Percentiles rank a stretch among this genome's conserved stretches.
Evolutionary conservation across 2,113 vertebrate species (phyloP).

Genomic region (Mohoua ochrocephala): DNA sequence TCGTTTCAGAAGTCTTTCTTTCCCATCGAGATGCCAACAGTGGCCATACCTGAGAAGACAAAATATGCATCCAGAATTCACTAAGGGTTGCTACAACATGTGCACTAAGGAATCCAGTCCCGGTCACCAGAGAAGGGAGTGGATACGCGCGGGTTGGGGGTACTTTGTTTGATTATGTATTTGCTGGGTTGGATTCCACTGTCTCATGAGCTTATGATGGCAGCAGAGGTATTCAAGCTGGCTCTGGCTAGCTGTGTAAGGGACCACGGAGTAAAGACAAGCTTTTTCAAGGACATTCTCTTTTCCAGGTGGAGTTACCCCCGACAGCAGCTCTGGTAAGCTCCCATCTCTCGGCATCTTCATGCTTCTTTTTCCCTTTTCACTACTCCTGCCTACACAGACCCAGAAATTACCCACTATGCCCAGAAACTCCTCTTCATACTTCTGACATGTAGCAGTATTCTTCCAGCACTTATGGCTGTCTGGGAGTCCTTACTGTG

Average conservation of each 20-base stretch:
- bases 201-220: background rate
- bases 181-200: background rate
- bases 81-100: background rate
- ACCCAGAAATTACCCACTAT: background rate
- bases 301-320: conserved; percentile 21
- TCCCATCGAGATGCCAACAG: background rate
- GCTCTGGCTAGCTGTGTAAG: background rate
- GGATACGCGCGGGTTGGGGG: rapidly evolving
- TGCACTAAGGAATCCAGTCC: background rate
- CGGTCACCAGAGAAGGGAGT: background rate
- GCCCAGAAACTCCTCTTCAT: background rate
- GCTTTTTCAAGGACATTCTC: background rate
- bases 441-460: background rate
- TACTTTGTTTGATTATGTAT: background rate
- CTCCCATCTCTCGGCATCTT: background rate
- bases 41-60: background rate
- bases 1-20: background rate
- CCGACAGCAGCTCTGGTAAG: conserved; percentile 1
- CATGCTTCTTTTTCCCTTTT: background rate
- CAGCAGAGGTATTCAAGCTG: background rate
- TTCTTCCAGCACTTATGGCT: background rate
- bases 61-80: background rate
- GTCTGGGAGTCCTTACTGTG: background rate
- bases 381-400: background rate
- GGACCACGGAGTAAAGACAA: background rate